Evolutionary conservation across 2,797 vertebrate species (phyloP).

Genomic region (Caiman crocodilus): DNA sequence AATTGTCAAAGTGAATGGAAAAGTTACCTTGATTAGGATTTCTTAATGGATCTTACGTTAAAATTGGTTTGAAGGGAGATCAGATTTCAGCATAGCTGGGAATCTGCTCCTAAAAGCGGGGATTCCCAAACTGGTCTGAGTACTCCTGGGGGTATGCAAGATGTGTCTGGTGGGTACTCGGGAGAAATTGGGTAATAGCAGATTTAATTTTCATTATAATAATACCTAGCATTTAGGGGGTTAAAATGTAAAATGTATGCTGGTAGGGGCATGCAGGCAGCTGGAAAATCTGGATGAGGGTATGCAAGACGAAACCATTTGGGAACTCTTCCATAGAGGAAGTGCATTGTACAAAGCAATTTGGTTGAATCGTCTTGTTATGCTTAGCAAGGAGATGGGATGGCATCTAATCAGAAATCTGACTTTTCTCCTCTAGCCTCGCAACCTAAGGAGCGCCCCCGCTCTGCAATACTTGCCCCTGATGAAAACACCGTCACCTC

Average conservation of each 20-base stretch:
- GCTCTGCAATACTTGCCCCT: constrained; percentile 90
- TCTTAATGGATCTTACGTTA: background rate
- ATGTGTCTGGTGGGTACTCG: no score
- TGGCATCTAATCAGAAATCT: background rate
- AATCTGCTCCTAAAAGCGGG: background rate
- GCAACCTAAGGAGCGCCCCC: constrained; percentile 91
- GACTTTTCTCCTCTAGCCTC: constrained; percentile 78
- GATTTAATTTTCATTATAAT: no score
- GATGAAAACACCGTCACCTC: constrained; percentile 85
- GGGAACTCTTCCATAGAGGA: background rate
- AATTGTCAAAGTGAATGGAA: background rate
- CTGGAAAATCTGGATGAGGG: no score
- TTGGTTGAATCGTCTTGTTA: rapidly evolving
- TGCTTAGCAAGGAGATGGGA: rapidly evolving
- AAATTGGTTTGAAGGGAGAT: background rate
- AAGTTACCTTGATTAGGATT: background rate
- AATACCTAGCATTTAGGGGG: no score
- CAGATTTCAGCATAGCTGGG: background rate
- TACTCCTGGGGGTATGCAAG: no score
- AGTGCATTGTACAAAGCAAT: background rate
- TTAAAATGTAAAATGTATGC: no score
- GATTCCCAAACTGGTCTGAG: no score
- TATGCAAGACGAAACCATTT: no score
- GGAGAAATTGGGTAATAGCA: no score
- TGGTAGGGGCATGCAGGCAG: no score